A percentile compares a stretch with the other conserved stretches of the same genome.
Evolutionary conservation across 2,797 vertebrate genomes (phyloP).

Genomic region (Rhadinocentrus ornatus): DNA sequence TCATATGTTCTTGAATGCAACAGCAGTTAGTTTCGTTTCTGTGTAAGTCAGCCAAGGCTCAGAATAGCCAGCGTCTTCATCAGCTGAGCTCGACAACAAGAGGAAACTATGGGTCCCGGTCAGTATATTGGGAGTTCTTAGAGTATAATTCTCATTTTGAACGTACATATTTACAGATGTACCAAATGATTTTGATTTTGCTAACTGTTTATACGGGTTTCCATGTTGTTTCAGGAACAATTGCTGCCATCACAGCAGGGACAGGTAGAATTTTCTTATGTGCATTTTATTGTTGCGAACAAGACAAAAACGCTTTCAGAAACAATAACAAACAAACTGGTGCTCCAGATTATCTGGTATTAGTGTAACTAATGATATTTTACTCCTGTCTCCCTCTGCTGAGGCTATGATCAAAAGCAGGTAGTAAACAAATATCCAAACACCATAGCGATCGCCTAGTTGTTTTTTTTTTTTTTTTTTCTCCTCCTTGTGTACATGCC

Average conservation of each 20-base stretch:
- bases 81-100: too few relatives aligned
- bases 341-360: not conserved
- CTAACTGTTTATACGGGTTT: rapidly evolving
- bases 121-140: not conserved
- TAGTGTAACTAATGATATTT: not conserved
- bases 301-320: not conserved
- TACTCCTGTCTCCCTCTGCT: not conserved
- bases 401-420: not conserved
- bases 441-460: too few relatives aligned
- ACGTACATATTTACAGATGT: too few relatives aligned
- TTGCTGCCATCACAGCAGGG: not conserved
- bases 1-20: too few relatives aligned
- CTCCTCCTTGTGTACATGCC: not conserved
- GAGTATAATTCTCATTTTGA: too few relatives aligned
- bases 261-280: conserved; percentile 10
- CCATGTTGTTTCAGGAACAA: conserved; percentile 31
- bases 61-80: too few relatives aligned
- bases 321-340: too few relatives aligned
- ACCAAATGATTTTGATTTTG: not conserved
- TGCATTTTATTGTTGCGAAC: not conserved
- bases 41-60: too few relatives aligned
- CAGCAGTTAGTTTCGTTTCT: too few relatives aligned
- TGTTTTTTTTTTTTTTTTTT: not conserved
- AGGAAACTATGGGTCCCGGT: not conserved
- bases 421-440: not conserved